Evolutionary conservation across 2,888 invertebrate genomes (phyloP).

Genomic region (Subacronicta megacephala): DNA sequence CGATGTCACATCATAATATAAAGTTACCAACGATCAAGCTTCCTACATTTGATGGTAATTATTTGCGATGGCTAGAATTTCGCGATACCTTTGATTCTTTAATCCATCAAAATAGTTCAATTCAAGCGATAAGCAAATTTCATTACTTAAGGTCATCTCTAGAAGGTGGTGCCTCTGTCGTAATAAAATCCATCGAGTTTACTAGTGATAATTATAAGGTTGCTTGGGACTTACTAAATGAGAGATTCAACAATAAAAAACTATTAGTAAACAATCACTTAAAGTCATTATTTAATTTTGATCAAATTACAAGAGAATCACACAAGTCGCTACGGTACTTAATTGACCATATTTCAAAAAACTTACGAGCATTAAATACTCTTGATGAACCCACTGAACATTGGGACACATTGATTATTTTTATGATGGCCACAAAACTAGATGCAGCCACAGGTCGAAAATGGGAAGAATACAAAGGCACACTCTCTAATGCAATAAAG

Average conservation of each 20-base stretch:
- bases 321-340: slow-evolving; percentile 1
- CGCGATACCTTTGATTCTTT: slow-evolving; percentile 1
- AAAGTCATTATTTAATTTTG: neutral
- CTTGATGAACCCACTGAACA: neutral
- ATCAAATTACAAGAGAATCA: neutral
- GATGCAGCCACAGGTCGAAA: neutral
- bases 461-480: slow-evolving; percentile 1
- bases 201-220: neutral
- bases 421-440: neutral
- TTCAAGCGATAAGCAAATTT: neutral
- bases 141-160: neutral
- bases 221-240: neutral
- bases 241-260: neutral
- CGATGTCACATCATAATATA: neutral
- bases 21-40: slow-evolving; percentile 1
- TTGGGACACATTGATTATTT: neutral
- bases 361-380: neutral
- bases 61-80: neutral
- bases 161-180: neutral
- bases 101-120: slow-evolving; percentile 1
- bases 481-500: neutral
- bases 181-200: slow-evolving; percentile 1
- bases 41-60: slow-evolving; percentile 1
- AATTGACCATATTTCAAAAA: slow-evolving; percentile 1
- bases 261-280: neutral